Base-by-base conservation (phyloP, 2,888 invertebrate species). In the Furcula furcula region DNA sequence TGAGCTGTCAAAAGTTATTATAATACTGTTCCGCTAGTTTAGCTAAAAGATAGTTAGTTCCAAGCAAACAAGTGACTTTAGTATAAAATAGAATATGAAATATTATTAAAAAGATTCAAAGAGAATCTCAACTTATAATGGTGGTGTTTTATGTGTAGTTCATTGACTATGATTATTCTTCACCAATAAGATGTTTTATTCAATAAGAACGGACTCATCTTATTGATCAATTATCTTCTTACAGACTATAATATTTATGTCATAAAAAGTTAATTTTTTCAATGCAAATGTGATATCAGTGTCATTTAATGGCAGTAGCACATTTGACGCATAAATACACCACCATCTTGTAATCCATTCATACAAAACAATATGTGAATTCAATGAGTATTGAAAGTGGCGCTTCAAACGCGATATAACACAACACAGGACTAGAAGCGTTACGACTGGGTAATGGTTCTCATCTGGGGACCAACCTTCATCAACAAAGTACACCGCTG, bases 381-480 rank as follows among this genome's bases (percentile, higher is more conserved):
- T 7, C 4, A 46, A 56, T 75, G 76, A 76, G 76, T 76, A 75
- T 75, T 75, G 67, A 55, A 58, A 48, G 65, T 55, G 56, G 57
- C 55, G 55, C 48, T 40, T 41, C 46, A 47, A 43, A 44, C 30
- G 25, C n/a, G 20, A 4, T 20, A 41, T 40, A 46, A 66, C 66
- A 71, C 69, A 61, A 68, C 73, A 57, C 58, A 57, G 64, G 79
- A 81, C 81, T 77, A 79, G 77, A 76, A 67, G 70, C 74, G 28
- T 7, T 5, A 18, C 18, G 1, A 7, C 25, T 7, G 23, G 23
- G 9, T n/a, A n/a, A n/a, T n/a, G n/a, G n/a, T n/a, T n/a, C n/a
- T n/a, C n/a, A 7, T 13, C 6, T 4, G 12, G 7, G 23, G 12
- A 23, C 23, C 23, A 10, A 12, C 23, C 12, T 12, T 22, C 4